Conservation (phyloP, 2,888 invertebrate species). For the Pammene aurita region DNA sequence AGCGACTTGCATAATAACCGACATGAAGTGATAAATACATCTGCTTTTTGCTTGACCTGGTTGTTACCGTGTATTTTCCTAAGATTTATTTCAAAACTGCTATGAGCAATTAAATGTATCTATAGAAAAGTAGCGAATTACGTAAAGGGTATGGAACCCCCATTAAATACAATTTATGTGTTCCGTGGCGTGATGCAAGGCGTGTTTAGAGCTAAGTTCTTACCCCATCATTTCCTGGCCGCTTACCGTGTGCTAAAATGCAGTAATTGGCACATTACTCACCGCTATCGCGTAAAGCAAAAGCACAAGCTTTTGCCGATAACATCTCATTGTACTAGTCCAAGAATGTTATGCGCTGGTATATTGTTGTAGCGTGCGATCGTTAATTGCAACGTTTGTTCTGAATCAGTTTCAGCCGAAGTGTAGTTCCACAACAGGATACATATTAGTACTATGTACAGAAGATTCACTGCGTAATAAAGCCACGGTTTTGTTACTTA, state of each 20-base stretch:
- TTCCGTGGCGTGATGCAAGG: constrained; percentile 2
- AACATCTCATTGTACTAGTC: constrained; percentile 12
- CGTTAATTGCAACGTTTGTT: neutral
- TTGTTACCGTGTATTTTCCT: too few relatives aligned
- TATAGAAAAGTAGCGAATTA: too few relatives aligned
- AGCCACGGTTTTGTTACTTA: too few relatives aligned
- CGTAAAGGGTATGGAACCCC: too few relatives aligned
- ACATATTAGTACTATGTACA: too few relatives aligned
- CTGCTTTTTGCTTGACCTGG: too few relatives aligned
- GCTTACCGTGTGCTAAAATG: constrained; percentile 37
- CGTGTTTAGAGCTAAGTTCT: constrained; percentile 9
- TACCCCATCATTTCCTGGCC: constrained; percentile 20
- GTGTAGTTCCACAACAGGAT: too few relatives aligned
- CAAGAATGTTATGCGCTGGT: neutral
- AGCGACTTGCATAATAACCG: too few relatives aligned
- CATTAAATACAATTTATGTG: constrained; percentile 1
- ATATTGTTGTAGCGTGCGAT: constrained; percentile 2
- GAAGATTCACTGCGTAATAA: too few relatives aligned
- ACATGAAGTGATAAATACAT: too few relatives aligned
- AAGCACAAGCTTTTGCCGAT: constrained; percentile 27
- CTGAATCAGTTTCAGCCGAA: neutral
- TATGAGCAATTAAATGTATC: too few relatives aligned
- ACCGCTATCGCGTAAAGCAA: constrained; percentile 32
- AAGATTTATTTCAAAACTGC: too few relatives aligned
- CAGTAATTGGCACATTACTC: constrained; percentile 38